phyloP scores from a whole-genome alignment of 2,888 invertebrate species.

The Ernsta delagoae region DNA sequence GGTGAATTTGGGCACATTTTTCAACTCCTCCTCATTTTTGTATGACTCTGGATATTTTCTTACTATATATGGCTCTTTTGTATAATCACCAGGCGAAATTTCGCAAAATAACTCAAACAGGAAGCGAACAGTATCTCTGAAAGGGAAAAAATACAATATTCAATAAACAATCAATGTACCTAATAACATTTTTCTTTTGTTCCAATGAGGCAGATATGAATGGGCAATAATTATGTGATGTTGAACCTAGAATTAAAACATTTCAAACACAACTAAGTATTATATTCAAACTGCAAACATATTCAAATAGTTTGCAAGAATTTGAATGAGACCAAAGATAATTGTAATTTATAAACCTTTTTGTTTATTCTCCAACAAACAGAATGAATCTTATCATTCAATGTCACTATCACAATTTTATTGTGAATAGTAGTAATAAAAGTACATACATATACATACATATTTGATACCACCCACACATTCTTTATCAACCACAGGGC shows the following conservation, averaged over 20 bases:
- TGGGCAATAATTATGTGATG: no score
- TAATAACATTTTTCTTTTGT: no score
- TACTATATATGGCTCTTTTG: conserved; percentile 88
- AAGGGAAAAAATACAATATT: conserved; percentile 48
- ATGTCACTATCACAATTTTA: conserved; percentile 9
- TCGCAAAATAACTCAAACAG: conserved; percentile 94
- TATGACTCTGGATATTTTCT: conserved; percentile 94
- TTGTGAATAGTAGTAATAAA: background rate
- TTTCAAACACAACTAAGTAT: no score
- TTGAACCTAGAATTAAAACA: no score
- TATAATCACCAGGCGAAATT: conserved; percentile 87
- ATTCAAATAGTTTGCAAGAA: background rate
- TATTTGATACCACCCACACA: conserved; percentile 4
- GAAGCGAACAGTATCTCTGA: conserved; percentile 91
- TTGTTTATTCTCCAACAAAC: background rate
- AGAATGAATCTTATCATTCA: conserved; percentile 6
- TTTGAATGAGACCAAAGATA: no score
- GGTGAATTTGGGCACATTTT: conserved; percentile 95
- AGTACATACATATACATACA: background rate
- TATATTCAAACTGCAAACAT: no score
- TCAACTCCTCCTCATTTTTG: conserved; percentile 93
- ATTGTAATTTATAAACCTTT: no score
- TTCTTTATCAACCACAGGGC: background rate
- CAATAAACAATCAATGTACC: background rate
- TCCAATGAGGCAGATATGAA: no score